Evolutionary conservation across 2,888 invertebrate genomes (phyloP).

Genomic region (Philaethria dido): DNA sequence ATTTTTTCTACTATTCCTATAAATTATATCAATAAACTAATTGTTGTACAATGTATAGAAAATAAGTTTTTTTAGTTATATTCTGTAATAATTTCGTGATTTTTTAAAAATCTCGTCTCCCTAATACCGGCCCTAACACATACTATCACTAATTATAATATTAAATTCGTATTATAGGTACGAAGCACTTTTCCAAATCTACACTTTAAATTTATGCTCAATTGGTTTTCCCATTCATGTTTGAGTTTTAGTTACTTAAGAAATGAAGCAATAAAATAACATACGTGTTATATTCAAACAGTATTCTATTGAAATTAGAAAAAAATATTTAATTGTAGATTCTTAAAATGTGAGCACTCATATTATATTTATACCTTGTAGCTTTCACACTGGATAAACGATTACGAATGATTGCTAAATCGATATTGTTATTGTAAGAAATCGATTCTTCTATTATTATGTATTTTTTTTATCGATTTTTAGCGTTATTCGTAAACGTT

Average conservation of each 20-base stretch:
- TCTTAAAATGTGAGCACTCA: conserved; percentile 25
- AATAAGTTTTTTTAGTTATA: too few relatives aligned
- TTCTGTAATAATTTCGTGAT: too few relatives aligned
- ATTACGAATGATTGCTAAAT: conserved; percentile 20
- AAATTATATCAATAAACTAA: too few relatives aligned
- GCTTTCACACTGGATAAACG: conserved; percentile 16
- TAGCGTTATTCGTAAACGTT: conserved; percentile 13
- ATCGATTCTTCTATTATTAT: conserved; percentile 9
- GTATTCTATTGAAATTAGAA: conserved; percentile 21
- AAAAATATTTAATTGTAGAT: conserved; percentile 20
- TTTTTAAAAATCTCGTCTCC: not conserved
- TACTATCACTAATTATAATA: conserved; percentile 56
- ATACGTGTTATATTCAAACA: conserved; percentile 20
- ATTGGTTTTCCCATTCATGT: conserved; percentile 38
- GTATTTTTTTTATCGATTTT: not conserved
- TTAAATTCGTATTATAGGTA: conserved; percentile 61
- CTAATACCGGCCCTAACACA: conserved; percentile 13
- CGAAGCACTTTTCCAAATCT: conserved; percentile 62
- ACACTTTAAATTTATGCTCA: conserved; percentile 61
- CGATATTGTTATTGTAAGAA: conserved; percentile 16
- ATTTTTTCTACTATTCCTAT: too few relatives aligned
- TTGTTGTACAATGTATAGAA: too few relatives aligned
- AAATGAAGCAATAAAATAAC: conserved; percentile 16
- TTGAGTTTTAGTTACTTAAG: conserved; percentile 26
- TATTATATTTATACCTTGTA: conserved; percentile 25